These are phyloP conservation scores for Oreochromis mossambicus DNA, from an alignment of 2,797 vertebrate genomes.

Conservation along the genomic window DNA sequence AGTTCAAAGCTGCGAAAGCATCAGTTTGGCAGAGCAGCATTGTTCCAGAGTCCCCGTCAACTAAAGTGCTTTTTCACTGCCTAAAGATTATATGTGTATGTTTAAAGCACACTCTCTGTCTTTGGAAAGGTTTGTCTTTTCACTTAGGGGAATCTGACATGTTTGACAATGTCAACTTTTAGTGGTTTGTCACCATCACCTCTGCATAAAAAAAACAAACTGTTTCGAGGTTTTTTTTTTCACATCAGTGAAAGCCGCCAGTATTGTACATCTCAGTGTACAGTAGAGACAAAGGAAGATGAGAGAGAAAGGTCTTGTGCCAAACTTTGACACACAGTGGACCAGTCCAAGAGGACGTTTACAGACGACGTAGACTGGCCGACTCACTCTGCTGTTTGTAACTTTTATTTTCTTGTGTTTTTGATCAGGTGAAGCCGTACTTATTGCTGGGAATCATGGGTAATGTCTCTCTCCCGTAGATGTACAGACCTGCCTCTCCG, in stretches of 20 bases:
- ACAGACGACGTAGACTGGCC: constrained; percentile 59
- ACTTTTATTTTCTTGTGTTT: constrained; percentile 71
- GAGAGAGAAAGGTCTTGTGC: constrained; percentile 70
- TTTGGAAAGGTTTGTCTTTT: constrained; percentile 72
- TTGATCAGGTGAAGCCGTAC: constrained; percentile 71
- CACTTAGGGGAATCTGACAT: constrained; percentile 84
- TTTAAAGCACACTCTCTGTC: constrained; percentile 86
- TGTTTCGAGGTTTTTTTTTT: not conserved
- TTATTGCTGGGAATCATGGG: constrained; percentile 71
- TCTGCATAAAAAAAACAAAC: constrained; percentile 66
- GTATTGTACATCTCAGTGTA: constrained; percentile 52
- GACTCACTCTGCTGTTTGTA: constrained; percentile 73
- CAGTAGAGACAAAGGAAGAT: constrained; percentile 23
- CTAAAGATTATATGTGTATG: constrained; percentile 91
- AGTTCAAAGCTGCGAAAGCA: constrained; percentile 78
- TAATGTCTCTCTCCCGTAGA: constrained; percentile 73
- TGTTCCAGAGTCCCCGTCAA: constrained; percentile 86
- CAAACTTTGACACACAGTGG: constrained; percentile 74
- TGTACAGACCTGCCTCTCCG: constrained; percentile 80
- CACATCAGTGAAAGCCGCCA: constrained; percentile 12
- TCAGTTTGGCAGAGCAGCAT: constrained; percentile 63
- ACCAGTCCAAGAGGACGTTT: constrained; percentile 65
- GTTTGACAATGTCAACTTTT: constrained; percentile 86
- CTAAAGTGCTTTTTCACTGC: constrained; percentile 98
- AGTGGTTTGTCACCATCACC: constrained; percentile 87